Evolutionary conservation across 2,797 vertebrate species (phyloP).

Genomic region (Falco cherrug): DNA sequence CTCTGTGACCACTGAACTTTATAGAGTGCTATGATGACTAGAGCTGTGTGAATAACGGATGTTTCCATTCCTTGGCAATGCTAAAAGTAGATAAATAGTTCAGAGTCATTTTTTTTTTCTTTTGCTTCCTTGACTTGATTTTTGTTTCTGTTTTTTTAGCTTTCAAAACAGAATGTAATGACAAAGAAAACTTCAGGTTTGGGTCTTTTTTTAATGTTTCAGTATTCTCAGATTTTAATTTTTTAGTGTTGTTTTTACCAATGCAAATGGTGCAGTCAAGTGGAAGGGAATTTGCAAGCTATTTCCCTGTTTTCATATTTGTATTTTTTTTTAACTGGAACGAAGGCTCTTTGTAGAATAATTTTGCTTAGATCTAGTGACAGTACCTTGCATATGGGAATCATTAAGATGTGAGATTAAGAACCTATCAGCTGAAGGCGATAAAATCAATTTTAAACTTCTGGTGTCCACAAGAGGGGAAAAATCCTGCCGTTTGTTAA

Average conservation of each 20-base stretch:
- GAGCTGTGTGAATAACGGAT: constrained; percentile 42
- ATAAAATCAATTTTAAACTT: constrained; percentile 26
- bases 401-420: constrained; percentile 11
- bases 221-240: not conserved
- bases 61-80: constrained; percentile 14
- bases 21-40: constrained; percentile 27
- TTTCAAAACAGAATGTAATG: constrained; percentile 10
- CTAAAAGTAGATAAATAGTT: constrained; percentile 36
- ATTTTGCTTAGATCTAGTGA: constrained; percentile 19
- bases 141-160: not conserved
- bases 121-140: not conserved
- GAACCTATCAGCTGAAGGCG: constrained; percentile 5
- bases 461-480: not conserved
- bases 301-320: not conserved
- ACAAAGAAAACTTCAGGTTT: not conserved
- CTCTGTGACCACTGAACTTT: constrained; percentile 44
- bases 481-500: not conserved
- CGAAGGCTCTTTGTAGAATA: not conserved
- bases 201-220: not conserved
- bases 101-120: not conserved
- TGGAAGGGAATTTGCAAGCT: not conserved
- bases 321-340: not conserved
- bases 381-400: not conserved
- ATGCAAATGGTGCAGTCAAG: not conserved
- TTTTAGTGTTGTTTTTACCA: not conserved